Evolutionary conservation across 2,113 vertebrate species (phyloP), one percentile per base, ranked within the genome.

Genomic region (Capreolus pygargus): DNA sequence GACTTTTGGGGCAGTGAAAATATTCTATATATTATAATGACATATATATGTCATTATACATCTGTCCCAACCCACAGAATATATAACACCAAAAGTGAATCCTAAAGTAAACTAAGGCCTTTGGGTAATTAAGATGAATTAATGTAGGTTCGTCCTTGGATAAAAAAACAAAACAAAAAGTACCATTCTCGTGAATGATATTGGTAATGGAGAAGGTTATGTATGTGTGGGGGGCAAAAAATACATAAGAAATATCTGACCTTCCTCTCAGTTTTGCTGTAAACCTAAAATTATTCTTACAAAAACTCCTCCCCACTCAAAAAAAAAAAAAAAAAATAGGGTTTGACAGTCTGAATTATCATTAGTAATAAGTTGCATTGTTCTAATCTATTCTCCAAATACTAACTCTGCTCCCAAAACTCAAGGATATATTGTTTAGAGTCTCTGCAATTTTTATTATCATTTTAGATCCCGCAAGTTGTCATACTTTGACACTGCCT

Each of bases 381-480:
- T 96, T 92, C 83, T 86, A 86, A 86, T 78, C 27, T 82, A 83
- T 33, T 89, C 84, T 96, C 79, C 47, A 92, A 94, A 96, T 90
- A 76, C 55, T 86, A 93, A 67, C 11, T 55, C 36, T 45, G 54
- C 33, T 33, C 36, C 58, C 30, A 36, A 74, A 70, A 94, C n/a
- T 92, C 70, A 83, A 76, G 28, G 19, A 83, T 54, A 76, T 27
- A 97, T 82, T 61, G 45, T 79, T 90, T 74, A 36, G 30, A 90
- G n/a, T 57, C 47, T 95, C 86, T 93, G 93, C 57, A 93, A 81
- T 81, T 87, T 84, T 58, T 88, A 67, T 67, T 84, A 81, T 12
- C 7, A 52, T 85, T 95, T 54, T 94, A 55, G 21, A 83, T 79
- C 21, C 33, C 45, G 89, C 84, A 89, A 89, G 89, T 30, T 89